Base-by-base conservation (phyloP, 2,797 vertebrate species). In the Epinephelus awoara region DNA sequence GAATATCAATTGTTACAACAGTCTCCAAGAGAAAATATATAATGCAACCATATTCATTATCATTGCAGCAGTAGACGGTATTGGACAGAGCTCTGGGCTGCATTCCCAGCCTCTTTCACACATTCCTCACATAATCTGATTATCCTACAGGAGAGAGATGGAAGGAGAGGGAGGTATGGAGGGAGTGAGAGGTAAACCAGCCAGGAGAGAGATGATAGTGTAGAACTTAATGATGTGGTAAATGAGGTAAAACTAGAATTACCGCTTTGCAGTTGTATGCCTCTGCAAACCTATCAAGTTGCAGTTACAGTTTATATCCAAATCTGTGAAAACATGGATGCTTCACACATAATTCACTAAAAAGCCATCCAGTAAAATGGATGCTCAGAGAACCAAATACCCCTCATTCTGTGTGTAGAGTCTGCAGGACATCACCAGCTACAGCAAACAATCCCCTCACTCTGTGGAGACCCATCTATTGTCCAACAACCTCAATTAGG, bases 61-160 rank as follows among this genome's bases (percentile, higher is more conserved):
- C 42, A 62, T 42, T 34, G 52, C 47, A 19, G 50, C 17, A n/a
- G 27, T 25, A 59, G 29, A 61, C 6, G 13, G 13, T 34, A 5
- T 29, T 18, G 44, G 77, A 72, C 47, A 58, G 38, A 58, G 85
- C 57, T 82, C 71, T 44, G 54, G 58, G 68, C 51, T 75, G 77
- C 23, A 78, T 57, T 70, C 74, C 57, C 67, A 38, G 62, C 62
- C 40, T 21, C 72, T 81, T 88, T 88, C 69, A 90, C 80, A 86
- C 83, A 91, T 91, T 92, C 89, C 80, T 83, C 70, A 34, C 67
- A 49, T 86, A 86, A 91, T 88, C 70, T 15, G 72, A 91, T 89
- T 83, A 88, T 82, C 67, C 62, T 58, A 63, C 46, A 71, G 75
- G 38, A 56, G 27, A 49, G 58, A 49, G 29, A 8, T 52, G 15